A percentile compares a stretch with the other conserved stretches of the same genome.
Evolutionary conservation across 2,797 vertebrate species (phyloP).

Genomic region (Brotula barbata): DNA sequence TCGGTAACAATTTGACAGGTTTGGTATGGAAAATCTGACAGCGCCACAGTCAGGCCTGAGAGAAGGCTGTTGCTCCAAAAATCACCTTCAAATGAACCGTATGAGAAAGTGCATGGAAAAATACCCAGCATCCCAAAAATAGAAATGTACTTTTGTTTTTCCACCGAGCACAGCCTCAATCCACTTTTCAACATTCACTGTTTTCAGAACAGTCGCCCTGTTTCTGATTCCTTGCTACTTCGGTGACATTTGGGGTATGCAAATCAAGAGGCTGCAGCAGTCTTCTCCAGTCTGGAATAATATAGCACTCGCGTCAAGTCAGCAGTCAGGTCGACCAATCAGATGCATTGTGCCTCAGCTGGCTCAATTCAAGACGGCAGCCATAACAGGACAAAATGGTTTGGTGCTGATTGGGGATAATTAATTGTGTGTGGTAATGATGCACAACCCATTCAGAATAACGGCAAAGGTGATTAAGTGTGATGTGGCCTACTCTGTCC

Average conservation of each 20-base stretch:
- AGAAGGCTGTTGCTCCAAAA: slow-evolving; percentile 6
- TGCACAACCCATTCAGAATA: slow-evolving; percentile 13
- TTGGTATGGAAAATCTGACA: too few relatives aligned
- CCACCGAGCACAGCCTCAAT: slow-evolving; percentile 1
- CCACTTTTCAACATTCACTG: slow-evolving; percentile 5
- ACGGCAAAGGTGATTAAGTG: slow-evolving; percentile 2
- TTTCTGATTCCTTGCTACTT: slow-evolving; percentile 5
- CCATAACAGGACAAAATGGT: not conserved
- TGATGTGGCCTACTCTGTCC: too few relatives aligned
- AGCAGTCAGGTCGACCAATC: slow-evolving; percentile 40
- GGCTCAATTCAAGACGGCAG: not conserved
- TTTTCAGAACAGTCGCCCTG: slow-evolving; percentile 8
- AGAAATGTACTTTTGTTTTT: slow-evolving; percentile 8
- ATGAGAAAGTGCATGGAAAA: not conserved
- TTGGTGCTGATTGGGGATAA: not conserved
- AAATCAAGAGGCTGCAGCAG: slow-evolving; percentile 30
- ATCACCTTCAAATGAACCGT: not conserved
- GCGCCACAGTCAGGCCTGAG: slow-evolving; percentile 2
- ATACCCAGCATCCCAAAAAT: not conserved
- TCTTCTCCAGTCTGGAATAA: slow-evolving; percentile 27
- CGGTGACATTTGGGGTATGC: not conserved
- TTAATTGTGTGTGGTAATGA: slow-evolving; percentile 34
- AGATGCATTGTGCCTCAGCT: slow-evolving; percentile 19
- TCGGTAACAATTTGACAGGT: too few relatives aligned
- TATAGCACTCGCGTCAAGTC: slow-evolving; percentile 27